phyloP scores from a whole-genome alignment of 2,797 vertebrate genomes.

The Pachyuromys duprasi region DNA sequence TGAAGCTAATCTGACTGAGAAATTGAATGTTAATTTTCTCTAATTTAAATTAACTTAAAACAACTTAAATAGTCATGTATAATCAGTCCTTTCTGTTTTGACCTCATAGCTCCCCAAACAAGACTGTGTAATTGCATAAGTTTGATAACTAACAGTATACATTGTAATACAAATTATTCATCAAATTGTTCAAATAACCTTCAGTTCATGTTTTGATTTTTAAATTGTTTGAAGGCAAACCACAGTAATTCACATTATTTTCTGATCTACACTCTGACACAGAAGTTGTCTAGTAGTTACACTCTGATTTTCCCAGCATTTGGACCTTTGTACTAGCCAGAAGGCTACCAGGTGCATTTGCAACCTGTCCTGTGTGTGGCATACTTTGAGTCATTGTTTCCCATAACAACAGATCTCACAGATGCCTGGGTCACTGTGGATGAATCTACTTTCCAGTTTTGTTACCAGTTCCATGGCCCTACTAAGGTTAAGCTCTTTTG shows the following conservation, averaged over 20 bases:
- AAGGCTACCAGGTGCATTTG: neutral
- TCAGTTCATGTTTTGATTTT: conserved; percentile 3
- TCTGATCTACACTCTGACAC: neutral
- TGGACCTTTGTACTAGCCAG: neutral
- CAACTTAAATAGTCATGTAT: neutral
- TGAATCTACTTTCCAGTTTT: neutral
- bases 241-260: neutral
- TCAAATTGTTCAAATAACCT: conserved; percentile 47
- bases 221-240: neutral
- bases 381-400: neutral
- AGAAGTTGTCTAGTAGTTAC: neutral
- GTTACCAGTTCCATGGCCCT: neutral
- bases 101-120: neutral
- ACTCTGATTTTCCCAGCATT: neutral
- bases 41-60: neutral
- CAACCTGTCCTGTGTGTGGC: neutral
- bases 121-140: neutral
- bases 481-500: neutral
- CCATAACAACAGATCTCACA: neutral
- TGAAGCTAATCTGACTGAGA: neutral
- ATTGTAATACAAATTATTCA: neutral
- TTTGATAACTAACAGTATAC: neutral
- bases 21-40: conserved; percentile 22
- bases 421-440: neutral
- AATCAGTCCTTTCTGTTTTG: neutral